A percentile compares a stretch with the other conserved stretches of the same genome.
phyloP scores from a whole-genome alignment of 2,888 invertebrate species.

The Ethmia dodecea region DNA sequence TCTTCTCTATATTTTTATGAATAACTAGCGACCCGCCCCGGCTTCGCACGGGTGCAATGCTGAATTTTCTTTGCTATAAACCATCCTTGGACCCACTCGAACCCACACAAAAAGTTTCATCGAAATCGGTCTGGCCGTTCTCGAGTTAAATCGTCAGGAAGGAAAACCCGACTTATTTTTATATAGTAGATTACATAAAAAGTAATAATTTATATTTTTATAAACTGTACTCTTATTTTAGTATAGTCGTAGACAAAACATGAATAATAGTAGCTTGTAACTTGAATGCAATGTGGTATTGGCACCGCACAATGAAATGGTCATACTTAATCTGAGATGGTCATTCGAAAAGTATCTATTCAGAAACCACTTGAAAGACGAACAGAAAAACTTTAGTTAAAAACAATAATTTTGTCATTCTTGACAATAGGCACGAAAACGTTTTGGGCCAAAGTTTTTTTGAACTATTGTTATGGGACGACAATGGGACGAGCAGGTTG shows the following conservation, averaged over 20 bases:
- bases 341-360: constrained; percentile 38
- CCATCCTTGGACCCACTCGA: no score
- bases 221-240: no score
- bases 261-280: no score
- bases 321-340: no score
- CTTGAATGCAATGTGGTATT: constrained; percentile 24
- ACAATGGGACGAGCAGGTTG: constrained; percentile 59
- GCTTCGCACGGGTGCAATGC: background rate
- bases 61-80: no score
- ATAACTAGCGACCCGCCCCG: background rate
- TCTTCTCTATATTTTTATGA: background rate
- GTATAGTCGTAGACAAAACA: no score
- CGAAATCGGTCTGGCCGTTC: no score
- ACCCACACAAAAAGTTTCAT: no score
- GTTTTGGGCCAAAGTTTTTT: constrained; percentile 33
- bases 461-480: constrained; percentile 30
- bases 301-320: constrained; percentile 31
- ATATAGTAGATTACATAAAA: no score
- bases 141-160: no score
- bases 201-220: no score
- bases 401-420: constrained; percentile 63
- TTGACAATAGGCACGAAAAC: constrained; percentile 44
- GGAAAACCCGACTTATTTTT: no score
- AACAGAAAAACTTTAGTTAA: constrained; percentile 41
- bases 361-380: constrained; percentile 47